Conservation (phyloP, 2,113 vertebrate species). For the Macrotus californicus region DNA sequence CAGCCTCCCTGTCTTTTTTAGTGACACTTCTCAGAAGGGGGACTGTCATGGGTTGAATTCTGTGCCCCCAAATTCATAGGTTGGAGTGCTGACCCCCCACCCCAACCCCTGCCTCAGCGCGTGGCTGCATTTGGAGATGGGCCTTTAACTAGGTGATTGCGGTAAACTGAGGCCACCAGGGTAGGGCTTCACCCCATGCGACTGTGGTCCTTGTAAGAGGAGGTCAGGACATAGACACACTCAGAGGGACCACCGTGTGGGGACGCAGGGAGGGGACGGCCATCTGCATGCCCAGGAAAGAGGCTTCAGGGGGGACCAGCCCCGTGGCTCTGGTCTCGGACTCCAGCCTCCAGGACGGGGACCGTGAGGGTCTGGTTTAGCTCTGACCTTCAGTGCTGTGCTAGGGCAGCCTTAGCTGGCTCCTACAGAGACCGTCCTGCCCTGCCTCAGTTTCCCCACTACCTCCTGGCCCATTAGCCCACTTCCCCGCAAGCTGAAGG, state of each 20-base stretch:
- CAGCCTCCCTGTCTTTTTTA: background rate
- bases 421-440: rapidly evolving
- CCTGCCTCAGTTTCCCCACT: background rate
- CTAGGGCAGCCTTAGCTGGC: background rate
- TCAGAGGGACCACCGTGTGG: rapidly evolving
- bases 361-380: no score
- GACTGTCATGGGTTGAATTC: background rate
- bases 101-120: background rate
- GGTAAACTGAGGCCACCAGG: rapidly evolving
- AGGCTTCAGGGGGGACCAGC: rapidly evolving
- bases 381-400: background rate
- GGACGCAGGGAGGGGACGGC: rapidly evolving
- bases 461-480: rapidly evolving
- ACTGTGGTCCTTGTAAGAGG: background rate
- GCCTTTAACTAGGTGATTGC: background rate
- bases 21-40: background rate
- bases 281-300: rapidly evolving
- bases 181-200: rapidly evolving
- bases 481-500: no score
- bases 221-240: background rate
- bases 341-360: background rate
- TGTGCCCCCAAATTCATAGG: no score
- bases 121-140: background rate
- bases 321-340: rapidly evolving
- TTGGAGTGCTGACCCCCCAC: background rate